Evolutionary conservation across 1,140 invertebrate genomes (phyloP).

Genomic region (Eurosta solidaginis): DNA sequence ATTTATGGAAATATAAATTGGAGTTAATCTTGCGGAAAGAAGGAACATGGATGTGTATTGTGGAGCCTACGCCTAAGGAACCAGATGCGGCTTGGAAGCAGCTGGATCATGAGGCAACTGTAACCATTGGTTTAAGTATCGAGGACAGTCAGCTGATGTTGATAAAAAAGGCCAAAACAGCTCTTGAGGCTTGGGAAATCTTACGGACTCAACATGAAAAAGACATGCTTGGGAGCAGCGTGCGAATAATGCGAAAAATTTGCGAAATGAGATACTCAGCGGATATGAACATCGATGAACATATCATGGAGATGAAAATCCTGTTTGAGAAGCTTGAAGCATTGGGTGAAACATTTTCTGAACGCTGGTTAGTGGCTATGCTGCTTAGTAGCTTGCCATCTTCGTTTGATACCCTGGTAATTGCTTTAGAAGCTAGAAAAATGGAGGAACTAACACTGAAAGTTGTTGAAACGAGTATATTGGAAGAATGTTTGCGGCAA

Average conservation of each 20-base stretch:
- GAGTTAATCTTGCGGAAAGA: too few relatives aligned
- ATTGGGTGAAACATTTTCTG: conserved; percentile 36
- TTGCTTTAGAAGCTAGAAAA: conserved; percentile 35
- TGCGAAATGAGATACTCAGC: conserved; percentile 29
- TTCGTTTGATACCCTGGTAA: conserved; percentile 37
- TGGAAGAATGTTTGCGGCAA: too few relatives aligned
- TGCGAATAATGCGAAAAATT: conserved; percentile 32
- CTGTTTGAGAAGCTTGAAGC: conserved; percentile 35
- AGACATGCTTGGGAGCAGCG: conserved; percentile 35
- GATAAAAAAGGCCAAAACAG: conserved; percentile 32
- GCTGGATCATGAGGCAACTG: conserved; percentile 29
- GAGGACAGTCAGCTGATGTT: conserved; percentile 32
- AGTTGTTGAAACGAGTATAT: too few relatives aligned
- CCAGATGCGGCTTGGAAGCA: too few relatives aligned
- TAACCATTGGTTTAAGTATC: conserved; percentile 32
- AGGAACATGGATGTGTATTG: conserved; percentile 20
- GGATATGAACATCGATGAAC: conserved; percentile 38
- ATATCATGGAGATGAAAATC: conserved; percentile 35
- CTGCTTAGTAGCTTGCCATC: conserved; percentile 37
- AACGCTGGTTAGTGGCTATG: conserved; percentile 34
- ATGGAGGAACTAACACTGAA: conserved; percentile 4
- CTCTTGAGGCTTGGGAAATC: conserved; percentile 34
- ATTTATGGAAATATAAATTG: conserved; percentile 29
- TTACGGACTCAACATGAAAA: conserved; percentile 39
- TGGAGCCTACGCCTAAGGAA: conserved; percentile 8